Percentiles rank a stretch among this genome's conserved stretches.
phyloP scores from a whole-genome alignment of 2,888 invertebrate genomes.

The Spisula subtruncata region DNA sequence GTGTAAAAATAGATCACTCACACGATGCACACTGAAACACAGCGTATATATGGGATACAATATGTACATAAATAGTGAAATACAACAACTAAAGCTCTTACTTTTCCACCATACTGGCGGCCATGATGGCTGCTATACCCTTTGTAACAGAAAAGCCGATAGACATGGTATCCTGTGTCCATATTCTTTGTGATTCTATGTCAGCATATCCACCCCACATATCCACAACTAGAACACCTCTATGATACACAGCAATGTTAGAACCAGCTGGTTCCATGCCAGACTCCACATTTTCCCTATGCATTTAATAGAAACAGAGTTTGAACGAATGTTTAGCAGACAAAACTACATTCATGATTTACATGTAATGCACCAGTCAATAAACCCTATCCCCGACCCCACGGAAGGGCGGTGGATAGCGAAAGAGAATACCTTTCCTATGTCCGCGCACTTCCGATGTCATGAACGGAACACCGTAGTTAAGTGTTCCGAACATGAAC shows the following conservation, averaged over 20 bases:
- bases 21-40: background rate
- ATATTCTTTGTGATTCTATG: conserved; percentile 75
- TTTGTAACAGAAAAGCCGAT: conserved; percentile 80
- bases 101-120: conserved; percentile 87
- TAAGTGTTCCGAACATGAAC: no score
- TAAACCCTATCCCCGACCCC: no score
- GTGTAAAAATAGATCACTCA: no score
- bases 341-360: no score
- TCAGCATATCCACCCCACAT: conserved; percentile 86
- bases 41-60: background rate
- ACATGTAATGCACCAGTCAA: no score
- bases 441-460: no score
- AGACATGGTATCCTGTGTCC: conserved; percentile 82
- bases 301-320: no score
- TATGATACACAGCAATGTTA: conserved; percentile 81
- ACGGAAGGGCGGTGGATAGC: no score
- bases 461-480: no score
- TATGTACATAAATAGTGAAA: no score
- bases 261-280: conserved; percentile 78
- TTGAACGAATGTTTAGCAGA: background rate
- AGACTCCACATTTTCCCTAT: conserved; percentile 66
- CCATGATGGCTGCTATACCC: conserved; percentile 80
- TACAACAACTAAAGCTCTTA: conserved; percentile 51
- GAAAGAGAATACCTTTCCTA: no score
- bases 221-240: conserved; percentile 84